These are phyloP conservation scores for Etheostoma cragini DNA, from an alignment of 2,113 vertebrate genomes.

Conservation along the genomic window DNA sequence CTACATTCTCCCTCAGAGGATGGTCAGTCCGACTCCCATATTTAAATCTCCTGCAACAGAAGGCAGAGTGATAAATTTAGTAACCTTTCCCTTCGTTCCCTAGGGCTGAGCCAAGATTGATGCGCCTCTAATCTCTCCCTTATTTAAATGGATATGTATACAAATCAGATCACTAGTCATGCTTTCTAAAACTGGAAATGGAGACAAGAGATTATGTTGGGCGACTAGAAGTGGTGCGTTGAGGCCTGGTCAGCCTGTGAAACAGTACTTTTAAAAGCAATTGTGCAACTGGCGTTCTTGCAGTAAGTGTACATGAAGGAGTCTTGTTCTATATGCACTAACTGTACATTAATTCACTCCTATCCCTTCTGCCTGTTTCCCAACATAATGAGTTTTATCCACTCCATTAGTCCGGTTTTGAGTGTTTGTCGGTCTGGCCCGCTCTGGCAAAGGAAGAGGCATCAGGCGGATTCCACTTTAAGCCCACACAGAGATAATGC, in stretches of 20 bases:
- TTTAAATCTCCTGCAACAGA: conserved; percentile 79
- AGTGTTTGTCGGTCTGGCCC: conserved; percentile 57
- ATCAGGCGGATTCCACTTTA: conserved; percentile 68
- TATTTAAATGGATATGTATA: conserved; percentile 81
- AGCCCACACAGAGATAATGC: conserved; percentile 80
- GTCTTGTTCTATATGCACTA: conserved; percentile 23
- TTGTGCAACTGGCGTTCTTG: conserved; percentile 19
- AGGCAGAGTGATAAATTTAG: conserved; percentile 84
- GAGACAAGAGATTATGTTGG: conserved; percentile 53
- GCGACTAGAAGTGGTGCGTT: conserved; percentile 53
- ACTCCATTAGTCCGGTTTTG: conserved; percentile 69
- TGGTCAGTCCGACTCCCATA: conserved; percentile 72
- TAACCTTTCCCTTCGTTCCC: conserved; percentile 83
- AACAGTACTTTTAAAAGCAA: conserved; percentile 37
- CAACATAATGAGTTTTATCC: conserved; percentile 57
- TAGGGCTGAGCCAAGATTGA: conserved; percentile 79
- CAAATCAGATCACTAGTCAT: conserved; percentile 78
- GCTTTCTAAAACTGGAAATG: conserved; percentile 69
- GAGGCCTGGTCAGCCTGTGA: conserved; percentile 62
- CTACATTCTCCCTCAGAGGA: conserved; percentile 65
- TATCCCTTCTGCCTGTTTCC: conserved; percentile 40
- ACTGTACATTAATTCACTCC: conserved; percentile 44
- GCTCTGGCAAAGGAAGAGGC: conserved; percentile 52
- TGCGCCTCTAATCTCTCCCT: conserved; percentile 80
- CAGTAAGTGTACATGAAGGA: conserved; percentile 20